phyloP scores from a whole-genome alignment of 2,797 vertebrate genomes.

The Australoheros facetus region DNA sequence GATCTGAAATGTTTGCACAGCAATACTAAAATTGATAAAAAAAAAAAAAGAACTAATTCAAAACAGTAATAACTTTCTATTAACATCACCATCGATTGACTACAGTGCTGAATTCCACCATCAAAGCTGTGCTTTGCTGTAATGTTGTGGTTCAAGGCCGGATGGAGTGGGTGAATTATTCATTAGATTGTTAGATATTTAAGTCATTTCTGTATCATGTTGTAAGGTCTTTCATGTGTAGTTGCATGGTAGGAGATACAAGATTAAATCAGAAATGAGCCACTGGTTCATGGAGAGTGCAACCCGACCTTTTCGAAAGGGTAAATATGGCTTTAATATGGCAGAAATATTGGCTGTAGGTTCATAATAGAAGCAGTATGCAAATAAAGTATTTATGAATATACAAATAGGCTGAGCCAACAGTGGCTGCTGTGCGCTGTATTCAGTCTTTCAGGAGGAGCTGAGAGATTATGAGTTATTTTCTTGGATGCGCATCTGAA shows the following conservation, averaged over 20 bases:
- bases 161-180: constrained; percentile 62
- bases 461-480: constrained; percentile 45
- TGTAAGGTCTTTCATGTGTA: constrained; percentile 57
- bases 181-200: constrained; percentile 59
- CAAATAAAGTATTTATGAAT: constrained; percentile 57
- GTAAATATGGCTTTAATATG: constrained; percentile 60
- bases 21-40: constrained; percentile 5
- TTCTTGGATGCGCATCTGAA: constrained; percentile 36
- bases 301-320: constrained; percentile 46
- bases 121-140: constrained; percentile 34
- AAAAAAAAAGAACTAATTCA: neutral
- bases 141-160: constrained; percentile 16
- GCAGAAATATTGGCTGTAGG: constrained; percentile 38
- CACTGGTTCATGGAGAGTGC: constrained; percentile 65
- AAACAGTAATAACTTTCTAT: constrained; percentile 20
- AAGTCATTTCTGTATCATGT: constrained; percentile 46
- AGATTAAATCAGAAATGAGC: constrained; percentile 51
- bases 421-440: constrained; percentile 23
- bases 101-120: constrained; percentile 23
- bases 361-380: constrained; percentile 45
- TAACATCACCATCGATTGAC: constrained; percentile 24
- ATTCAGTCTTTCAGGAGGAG: constrained; percentile 43
- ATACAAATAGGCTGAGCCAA: constrained; percentile 46
- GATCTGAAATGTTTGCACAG: neutral
- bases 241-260: constrained; percentile 14